Evolutionary conservation across 2,888 invertebrate genomes (phyloP).

Genomic region (Clunio marinus): DNA sequence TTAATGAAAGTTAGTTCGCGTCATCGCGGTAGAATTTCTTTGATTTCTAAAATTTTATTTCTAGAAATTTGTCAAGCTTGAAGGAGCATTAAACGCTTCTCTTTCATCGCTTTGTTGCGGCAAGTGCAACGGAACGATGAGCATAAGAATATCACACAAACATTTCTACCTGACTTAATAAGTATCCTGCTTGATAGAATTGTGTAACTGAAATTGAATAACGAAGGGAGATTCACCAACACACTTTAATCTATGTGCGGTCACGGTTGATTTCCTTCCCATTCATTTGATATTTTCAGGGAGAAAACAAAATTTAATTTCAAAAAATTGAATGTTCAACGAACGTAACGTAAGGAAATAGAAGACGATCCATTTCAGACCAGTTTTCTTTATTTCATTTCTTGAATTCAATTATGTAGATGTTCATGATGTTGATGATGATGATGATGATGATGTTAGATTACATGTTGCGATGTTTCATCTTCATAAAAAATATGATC

Average conservation of each 20-base stretch:
- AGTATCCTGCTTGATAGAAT: slow-evolving; percentile 19
- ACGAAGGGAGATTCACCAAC: not conserved
- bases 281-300: slow-evolving; percentile 5
- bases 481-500: not conserved
- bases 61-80: slow-evolving; percentile 33
- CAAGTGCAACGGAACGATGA: slow-evolving; percentile 11
- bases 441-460: not conserved
- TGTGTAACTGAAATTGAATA: not conserved
- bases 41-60: slow-evolving; percentile 13
- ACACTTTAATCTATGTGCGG: slow-evolving; percentile 13
- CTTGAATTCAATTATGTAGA: too few species aligned
- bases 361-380: slow-evolving; percentile 17
- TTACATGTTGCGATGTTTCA: not conserved
- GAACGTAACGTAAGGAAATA: not conserved
- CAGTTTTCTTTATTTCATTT: slow-evolving; percentile 16
- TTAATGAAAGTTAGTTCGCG: not conserved
- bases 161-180: slow-evolving; percentile 25
- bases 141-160: not conserved
- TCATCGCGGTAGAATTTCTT: not conserved
- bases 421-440: too few species aligned
- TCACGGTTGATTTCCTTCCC: slow-evolving; percentile 36
- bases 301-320: slow-evolving; percentile 35
- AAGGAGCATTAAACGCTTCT: not conserved
- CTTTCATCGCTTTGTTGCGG: not conserved
- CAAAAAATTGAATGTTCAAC: too few species aligned